Conservation (phyloP, 2,888 invertebrate species). For the Mantis religiosa region DNA sequence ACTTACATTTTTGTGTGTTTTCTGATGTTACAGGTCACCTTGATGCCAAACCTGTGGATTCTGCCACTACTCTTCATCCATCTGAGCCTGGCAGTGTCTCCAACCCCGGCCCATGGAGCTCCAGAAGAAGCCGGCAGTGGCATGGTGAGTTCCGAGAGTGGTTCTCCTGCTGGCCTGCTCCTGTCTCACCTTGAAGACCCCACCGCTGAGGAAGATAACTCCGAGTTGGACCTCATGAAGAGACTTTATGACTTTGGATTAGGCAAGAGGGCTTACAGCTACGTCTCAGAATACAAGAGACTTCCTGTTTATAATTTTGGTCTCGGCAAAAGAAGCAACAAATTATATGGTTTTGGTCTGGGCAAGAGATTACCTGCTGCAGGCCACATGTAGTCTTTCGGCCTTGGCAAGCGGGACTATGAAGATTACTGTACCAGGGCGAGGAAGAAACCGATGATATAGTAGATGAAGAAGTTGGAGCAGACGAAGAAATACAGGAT, state of each 20-base stretch:
- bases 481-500: conserved; percentile 12
- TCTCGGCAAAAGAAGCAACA: conserved; percentile 43
- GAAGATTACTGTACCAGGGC: conserved; percentile 40
- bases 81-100: neutral
- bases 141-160: neutral
- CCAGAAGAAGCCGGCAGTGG: neutral
- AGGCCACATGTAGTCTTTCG: conserved; percentile 31
- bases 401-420: conserved; percentile 36
- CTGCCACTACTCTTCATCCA: neutral
- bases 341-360: conserved; percentile 65
- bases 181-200: conserved; percentile 2
- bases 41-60: neutral
- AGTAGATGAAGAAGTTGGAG: neutral
- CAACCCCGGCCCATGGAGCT: neutral
- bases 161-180: neutral
- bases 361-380: conserved; percentile 54
- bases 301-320: conserved; percentile 51
- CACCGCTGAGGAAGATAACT: conserved; percentile 26
- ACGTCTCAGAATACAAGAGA: conserved; percentile 60
- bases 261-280: conserved; percentile 53
- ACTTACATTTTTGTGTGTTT: neutral
- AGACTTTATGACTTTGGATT: conserved; percentile 30
- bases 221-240: conserved; percentile 26
- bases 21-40: neutral
- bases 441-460: conserved; percentile 19